Conservation (phyloP, 2,888 invertebrate species). For the Lepetodrilus schrolli region DNA sequence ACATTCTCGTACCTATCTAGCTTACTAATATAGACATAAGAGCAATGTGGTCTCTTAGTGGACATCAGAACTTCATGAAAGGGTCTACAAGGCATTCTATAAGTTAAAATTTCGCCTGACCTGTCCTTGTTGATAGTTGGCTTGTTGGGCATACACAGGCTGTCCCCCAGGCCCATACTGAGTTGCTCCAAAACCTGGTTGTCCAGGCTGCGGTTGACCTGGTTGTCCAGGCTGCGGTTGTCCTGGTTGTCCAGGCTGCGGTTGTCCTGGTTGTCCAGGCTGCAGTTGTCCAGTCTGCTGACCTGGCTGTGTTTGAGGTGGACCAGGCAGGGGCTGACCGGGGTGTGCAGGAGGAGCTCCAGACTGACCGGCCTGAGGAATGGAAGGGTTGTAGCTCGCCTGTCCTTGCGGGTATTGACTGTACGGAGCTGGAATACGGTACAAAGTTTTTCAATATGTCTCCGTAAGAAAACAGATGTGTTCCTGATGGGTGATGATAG, state of each 20-base stretch:
- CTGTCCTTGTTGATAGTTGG: constrained; percentile 25
- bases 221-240: constrained; percentile 31
- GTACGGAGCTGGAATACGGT: not conserved
- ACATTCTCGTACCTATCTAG: no score
- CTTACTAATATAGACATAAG: not conserved
- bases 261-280: constrained; percentile 35
- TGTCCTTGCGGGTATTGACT: constrained; percentile 10
- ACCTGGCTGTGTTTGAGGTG: constrained; percentile 20
- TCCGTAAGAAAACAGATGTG: not conserved
- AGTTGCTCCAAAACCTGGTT: constrained; percentile 37
- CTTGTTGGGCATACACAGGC: constrained; percentile 35
- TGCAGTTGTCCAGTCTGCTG: constrained; percentile 28
- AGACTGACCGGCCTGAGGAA: constrained; percentile 27
- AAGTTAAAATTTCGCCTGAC: not conserved
- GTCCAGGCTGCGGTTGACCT: constrained; percentile 35
- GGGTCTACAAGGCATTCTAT: not conserved
- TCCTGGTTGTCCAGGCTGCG: not conserved
- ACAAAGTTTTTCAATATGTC: not conserved
- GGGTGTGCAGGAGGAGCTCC: constrained; percentile 35
- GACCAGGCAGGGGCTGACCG: constrained; percentile 28
- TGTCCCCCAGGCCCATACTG: constrained; percentile 32
- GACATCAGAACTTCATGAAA: not conserved
- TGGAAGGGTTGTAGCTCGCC: not conserved
- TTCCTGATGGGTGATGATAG: not conserved
- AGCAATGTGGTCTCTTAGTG: not conserved